Evolutionary conservation across 2,797 vertebrate genomes (phyloP), one percentile per base, ranked within the genome.

Genomic region (Notoglanidium macrostoma): DNA sequence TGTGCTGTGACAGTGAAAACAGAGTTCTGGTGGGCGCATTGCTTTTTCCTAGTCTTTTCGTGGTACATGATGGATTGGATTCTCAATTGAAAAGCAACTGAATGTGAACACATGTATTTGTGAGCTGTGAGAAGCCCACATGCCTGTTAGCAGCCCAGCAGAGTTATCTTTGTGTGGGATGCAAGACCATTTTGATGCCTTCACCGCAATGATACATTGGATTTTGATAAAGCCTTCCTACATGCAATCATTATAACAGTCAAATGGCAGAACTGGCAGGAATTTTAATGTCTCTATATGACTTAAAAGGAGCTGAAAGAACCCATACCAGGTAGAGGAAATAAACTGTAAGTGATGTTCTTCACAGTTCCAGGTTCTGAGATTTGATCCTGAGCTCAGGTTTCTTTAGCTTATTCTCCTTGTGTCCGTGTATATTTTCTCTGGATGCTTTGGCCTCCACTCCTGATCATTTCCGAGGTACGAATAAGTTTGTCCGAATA

Each of bases 1-100:
- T 35, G 12, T 57, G 74, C 61, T 83, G 49, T 88, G 89, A 90
- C 90, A 89, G 88, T 54, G 65, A 90, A 91, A 89, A 88, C 88
- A 89, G 72, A 72, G 32, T 82, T 86, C 88, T 84, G 84, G 85
- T 90, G 63, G 82, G 87, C 54, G 80, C 68, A 23, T 63, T 85
- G 46, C 86, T 77, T 89, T 83, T 88, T 90, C 63, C 81, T 88
- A n/a, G 15, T 73, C 86, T 87, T 86, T 81, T 84, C 46, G 6
- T 83, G 29, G 76, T 86, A 88, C 86, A 84, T 46, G 65, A 84
- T 67, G 46, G 87, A 89, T 90, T 84, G 78, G 79, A 90, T 88
- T 77, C 68, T 32, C 54, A 63, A 83, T 88, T 83, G 86, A 90
- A 89, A 84, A 84, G 86, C 73, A 46, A 78, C 83, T 85, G 85